Base-by-base conservation (phyloP, 2,888 invertebrate species). In the Tethea ocularis region DNA sequence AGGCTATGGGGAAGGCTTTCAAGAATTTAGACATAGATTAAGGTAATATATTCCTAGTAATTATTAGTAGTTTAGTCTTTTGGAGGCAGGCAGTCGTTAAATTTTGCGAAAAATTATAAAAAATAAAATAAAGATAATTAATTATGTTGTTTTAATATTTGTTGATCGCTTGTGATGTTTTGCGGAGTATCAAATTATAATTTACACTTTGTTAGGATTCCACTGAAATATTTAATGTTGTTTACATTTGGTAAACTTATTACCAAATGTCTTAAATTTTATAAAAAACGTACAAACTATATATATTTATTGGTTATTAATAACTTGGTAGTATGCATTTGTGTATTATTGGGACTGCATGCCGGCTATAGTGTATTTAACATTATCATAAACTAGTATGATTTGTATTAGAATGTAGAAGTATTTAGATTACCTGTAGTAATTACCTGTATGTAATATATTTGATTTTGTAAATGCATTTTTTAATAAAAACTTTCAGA, bases 11-110 rank as follows among this genome's bases (percentile, higher is more conserved):
- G 67, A 95, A 95, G 51, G 95, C 95, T 8, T 96, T 96, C 73
- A 96, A 96, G 72, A 95, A 95, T 74, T 80, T 96, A 38, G 95
- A 96, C 53, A 95, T 96, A 63, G 96, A 96, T 88, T 96, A 89
- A 67, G 62, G n/a, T 56, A 54, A 52, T 52, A 2, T 24, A 26
- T 24, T 52, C 23, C 1, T 46, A 26, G 17, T 46, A 20, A 8
- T 46, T 17, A 17, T 41, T 17, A n/a, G n/a, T n/a, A n/a, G n/a
- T n/a, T n/a, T n/a, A n/a, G n/a, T n/a, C n/a, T n/a, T 46, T 33
- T 13, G 10, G 33, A 46, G 20, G 17, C 20, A 46, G 20, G 46
- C 6, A 46, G 46, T 41, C 17, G 6, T 20, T 2, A 8, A 2
- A 20, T 10, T 17, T 20, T 46, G 2, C 7, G 4, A 17, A 4